Evolutionary conservation across 2,797 vertebrate genomes (phyloP).

Genomic region (Manis crassicaudata): DNA sequence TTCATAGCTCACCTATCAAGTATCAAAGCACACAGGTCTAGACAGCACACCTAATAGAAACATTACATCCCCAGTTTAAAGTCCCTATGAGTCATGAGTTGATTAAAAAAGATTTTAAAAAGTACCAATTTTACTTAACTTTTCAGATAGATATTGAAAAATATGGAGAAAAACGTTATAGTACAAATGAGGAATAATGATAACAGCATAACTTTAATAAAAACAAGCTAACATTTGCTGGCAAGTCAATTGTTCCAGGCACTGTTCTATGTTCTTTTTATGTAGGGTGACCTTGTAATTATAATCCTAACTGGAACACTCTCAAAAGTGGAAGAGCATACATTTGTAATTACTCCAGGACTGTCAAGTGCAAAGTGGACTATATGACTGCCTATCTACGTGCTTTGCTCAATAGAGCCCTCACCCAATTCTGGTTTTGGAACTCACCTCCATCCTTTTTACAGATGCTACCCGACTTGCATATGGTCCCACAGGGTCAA

Average conservation of each 20-base stretch:
- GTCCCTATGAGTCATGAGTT: not conserved
- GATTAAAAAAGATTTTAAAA: not conserved
- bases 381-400: accelerated
- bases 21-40: too few relatives aligned
- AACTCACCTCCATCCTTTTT: not conserved
- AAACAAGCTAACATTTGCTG: not conserved
- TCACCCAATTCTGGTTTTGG: not conserved
- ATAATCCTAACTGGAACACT: not conserved
- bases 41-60: not conserved
- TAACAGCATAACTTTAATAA: not conserved
- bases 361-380: not conserved
- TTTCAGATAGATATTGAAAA: not conserved
- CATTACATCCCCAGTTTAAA: not conserved
- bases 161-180: not conserved
- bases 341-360: not conserved
- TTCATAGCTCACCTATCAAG: not conserved
- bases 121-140: not conserved
- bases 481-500: too few relatives aligned
- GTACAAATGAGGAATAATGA: not conserved
- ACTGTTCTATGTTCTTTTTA: not conserved
- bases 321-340: not conserved
- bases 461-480: accelerated
- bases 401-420: not conserved
- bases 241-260: not conserved
- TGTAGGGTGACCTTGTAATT: not conserved